These are phyloP conservation scores for Uropsilus gracilis DNA, from an alignment of 2,113 vertebrate species.

Conservation along the genomic window DNA sequence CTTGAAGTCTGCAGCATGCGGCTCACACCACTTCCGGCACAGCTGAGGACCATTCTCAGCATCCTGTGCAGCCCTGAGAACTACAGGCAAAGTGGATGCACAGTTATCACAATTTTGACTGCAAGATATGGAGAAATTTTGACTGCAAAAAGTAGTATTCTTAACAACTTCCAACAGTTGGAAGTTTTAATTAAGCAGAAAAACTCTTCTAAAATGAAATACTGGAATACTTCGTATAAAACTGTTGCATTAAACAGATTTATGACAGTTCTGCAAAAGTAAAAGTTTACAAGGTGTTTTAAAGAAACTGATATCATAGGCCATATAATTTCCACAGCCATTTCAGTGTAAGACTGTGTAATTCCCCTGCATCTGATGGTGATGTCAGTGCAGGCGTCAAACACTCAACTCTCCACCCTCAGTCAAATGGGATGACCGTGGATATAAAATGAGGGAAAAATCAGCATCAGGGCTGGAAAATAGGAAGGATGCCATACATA, in stretches of 20 bases:
- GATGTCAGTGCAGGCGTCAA: slow-evolving; percentile 65
- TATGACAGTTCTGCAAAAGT: slow-evolving; percentile 74
- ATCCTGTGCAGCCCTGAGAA: neutral
- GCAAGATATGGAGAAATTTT: slow-evolving; percentile 38
- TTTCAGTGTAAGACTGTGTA: slow-evolving; percentile 61
- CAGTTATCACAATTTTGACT: neutral
- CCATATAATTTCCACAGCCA: slow-evolving; percentile 75
- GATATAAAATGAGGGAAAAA: slow-evolving; percentile 71
- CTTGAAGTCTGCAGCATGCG: neutral
- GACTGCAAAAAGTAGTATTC: neutral
- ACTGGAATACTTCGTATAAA: slow-evolving; percentile 44
- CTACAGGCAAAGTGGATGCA: neutral
- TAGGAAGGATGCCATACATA: slow-evolving; percentile 69
- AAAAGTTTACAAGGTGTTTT: slow-evolving; percentile 82
- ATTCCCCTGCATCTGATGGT: slow-evolving; percentile 70
- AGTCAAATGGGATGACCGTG: slow-evolving; percentile 48
- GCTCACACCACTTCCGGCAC: neutral
- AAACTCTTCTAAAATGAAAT: slow-evolving; percentile 24
- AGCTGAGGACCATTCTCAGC: neutral
- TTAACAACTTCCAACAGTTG: slow-evolving; percentile 57
- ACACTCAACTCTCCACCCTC: slow-evolving; percentile 62
- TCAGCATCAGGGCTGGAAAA: slow-evolving; percentile 65
- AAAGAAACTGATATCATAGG: slow-evolving; percentile 81
- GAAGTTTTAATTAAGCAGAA: slow-evolving; percentile 54
- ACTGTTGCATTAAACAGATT: slow-evolving; percentile 73